Base-by-base conservation (phyloP, 1,140 invertebrate species). In the Ephestia elutella region DNA sequence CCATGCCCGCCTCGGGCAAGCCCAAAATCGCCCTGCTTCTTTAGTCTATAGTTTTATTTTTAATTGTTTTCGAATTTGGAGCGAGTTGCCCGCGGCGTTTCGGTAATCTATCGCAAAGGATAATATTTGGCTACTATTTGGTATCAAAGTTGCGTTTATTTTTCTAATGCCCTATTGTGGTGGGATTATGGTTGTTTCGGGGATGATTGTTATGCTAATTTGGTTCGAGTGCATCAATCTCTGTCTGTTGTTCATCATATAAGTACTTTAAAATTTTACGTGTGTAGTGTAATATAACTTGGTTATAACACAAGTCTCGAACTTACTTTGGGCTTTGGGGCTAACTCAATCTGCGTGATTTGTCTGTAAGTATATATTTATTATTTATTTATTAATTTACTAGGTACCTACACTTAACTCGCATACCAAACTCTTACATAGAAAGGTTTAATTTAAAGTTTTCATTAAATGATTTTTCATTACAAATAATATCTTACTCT, bases 61-160 rank as follows among this genome's bases (percentile, higher is more conserved):
- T 83, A 82, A 83, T 83, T 82, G 80, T 83, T 86, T 85, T 74
- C 59, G 66, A 75, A 73, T 66, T 65, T 73, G 76, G 78, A 57
- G 15, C 7, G 44, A 50, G 48, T n/a, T 54, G 44, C 56, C 56
- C 28, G 56, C 13, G 56, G 56, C 56, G 21, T 18, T 49, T n/a
- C 19, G n/a, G n/a, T 44, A 44, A 44, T 44, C 38, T 44, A 44
- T 44, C 3, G 38, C 38, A 15, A 44, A 44, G 38, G 38, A 32
- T 32, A 32, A 32, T 32, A 32, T 32, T 32, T 32, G 30, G 38
- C 38, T 44, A 44, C 38, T 44, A 13, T 44, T 44, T 44, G 38
- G 38, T 15, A 15, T 44, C 13, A 44, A 15, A 44, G 13, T 44
- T 44, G 38, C 38, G 38, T 44, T 44, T 44, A 44, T 15, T 44